Base-by-base conservation (phyloP, 2,888 invertebrate genomes). In the Cancer borealis region DNA sequence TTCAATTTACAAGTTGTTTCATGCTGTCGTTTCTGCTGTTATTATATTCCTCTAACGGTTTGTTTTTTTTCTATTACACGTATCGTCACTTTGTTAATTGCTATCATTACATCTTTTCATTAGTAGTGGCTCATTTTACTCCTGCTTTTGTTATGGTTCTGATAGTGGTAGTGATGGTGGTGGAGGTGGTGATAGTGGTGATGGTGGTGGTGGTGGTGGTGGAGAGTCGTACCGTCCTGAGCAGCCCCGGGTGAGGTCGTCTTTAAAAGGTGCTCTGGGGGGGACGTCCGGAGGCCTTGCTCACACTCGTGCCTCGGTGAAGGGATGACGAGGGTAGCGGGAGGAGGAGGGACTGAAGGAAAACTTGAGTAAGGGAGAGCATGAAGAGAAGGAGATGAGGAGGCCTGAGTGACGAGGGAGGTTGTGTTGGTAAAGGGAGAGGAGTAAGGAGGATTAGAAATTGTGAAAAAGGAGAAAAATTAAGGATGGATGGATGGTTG, bases 211-310 rank as follows among this genome's bases (percentile, higher is more conserved):
- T 21, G 73, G 26, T 73, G 21, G 26, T 73, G 73, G 17, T 73
- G 3, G n/a, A n/a, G 73, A 17, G 73, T 73, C n/a, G 21, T 73
- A 21, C n/a, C 73, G 73, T 17, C 73, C 73, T 73, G 54, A n/a
- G 26, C 73, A 73, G 73, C 73, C 73, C 21, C 26, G 73, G 73
- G 73, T 8, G 73, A 73, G 73, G 73, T 73, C 73, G 73, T 73
- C 73, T 73, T 73, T 73, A 73, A 73, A 4, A 73, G 73, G 73
- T 21, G 73, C 73, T 73, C n/a, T 73, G 2, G 73, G 54, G 54
- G 73, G 73, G n/a, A 73, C n/a, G n/a, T 21, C 73, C 21, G 73
- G 73, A 73, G n/a, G 73, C 73, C 26, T 2, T 26, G 73, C n/a
- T 73, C 21, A 17, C 73, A 73, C 73, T 26, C 21, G n/a, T 21